Evolutionary conservation across 2,113 vertebrate species (phyloP).

Genomic region (Sorex fumeus): DNA sequence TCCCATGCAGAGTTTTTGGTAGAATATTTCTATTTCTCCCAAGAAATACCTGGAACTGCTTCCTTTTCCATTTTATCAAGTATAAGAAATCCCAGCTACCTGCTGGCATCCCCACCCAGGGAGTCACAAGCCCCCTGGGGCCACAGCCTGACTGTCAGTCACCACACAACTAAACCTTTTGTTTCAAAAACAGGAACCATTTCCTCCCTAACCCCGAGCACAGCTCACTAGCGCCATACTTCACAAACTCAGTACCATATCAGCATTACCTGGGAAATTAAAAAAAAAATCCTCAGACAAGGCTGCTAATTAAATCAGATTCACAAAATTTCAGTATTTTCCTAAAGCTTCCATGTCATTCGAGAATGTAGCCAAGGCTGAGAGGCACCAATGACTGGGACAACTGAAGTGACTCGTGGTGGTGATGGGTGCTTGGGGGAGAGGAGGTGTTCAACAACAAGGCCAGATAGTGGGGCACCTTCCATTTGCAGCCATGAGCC

Average conservation of each 20-base stretch:
- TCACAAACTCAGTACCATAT: neutral
- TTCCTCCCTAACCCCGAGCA: conserved; percentile 55
- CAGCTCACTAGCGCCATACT: neutral
- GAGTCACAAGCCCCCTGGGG: neutral
- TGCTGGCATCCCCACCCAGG: neutral
- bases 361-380: neutral
- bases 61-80: neutral
- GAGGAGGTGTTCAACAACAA: neutral
- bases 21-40: conserved; percentile 33
- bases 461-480: neutral
- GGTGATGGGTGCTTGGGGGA: no score
- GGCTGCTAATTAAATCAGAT: neutral
- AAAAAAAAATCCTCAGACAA: neutral
- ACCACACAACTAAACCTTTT: neutral
- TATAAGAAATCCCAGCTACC: conserved; percentile 6
- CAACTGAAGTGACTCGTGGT: neutral
- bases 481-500: neutral
- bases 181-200: conserved; percentile 73
- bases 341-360: conserved; percentile 7
- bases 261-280: neutral
- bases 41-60: conserved; percentile 37
- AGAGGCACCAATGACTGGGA: neutral
- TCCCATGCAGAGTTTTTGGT: neutral
- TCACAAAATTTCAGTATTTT: neutral
- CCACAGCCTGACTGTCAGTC: neutral